Evolutionary conservation across 2,113 vertebrate genomes (phyloP).

Genomic region (Melospiza georgiana): DNA sequence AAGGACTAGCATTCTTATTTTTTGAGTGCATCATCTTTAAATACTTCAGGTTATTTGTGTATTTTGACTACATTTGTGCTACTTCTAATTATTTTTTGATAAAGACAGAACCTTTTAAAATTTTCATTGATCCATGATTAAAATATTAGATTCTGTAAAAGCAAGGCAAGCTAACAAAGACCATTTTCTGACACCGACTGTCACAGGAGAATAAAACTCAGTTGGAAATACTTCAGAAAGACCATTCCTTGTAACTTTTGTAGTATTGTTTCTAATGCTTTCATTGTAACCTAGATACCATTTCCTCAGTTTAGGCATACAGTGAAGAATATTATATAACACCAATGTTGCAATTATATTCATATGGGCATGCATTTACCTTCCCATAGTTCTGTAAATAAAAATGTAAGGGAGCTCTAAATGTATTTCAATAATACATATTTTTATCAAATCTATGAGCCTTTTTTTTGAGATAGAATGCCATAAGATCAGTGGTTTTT

Average conservation of each 20-base stretch:
- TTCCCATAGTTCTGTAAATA: neutral
- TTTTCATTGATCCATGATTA: neutral
- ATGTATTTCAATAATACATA: neutral
- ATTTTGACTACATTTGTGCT: neutral
- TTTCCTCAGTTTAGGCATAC: neutral
- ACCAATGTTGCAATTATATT: neutral
- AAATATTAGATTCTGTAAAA: conserved; percentile 15
- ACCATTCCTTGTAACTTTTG: neutral
- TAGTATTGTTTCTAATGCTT: neutral
- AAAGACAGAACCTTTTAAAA: conserved; percentile 5
- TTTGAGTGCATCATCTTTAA: neutral
- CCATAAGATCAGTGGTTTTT: neutral
- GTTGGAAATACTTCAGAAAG: conserved; percentile 5
- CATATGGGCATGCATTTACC: neutral
- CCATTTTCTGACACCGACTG: neutral
- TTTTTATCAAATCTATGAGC: neutral
- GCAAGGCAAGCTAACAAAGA: neutral
- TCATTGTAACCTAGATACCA: neutral
- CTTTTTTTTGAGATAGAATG: neutral
- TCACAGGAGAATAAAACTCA: neutral
- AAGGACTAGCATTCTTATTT: neutral
- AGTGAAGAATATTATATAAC: neutral
- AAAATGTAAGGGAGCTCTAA: neutral
- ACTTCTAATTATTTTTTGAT: neutral
- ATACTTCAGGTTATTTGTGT: neutral